phyloP scores from a whole-genome alignment of 2,888 invertebrate species.

The Graphium colonna region DNA sequence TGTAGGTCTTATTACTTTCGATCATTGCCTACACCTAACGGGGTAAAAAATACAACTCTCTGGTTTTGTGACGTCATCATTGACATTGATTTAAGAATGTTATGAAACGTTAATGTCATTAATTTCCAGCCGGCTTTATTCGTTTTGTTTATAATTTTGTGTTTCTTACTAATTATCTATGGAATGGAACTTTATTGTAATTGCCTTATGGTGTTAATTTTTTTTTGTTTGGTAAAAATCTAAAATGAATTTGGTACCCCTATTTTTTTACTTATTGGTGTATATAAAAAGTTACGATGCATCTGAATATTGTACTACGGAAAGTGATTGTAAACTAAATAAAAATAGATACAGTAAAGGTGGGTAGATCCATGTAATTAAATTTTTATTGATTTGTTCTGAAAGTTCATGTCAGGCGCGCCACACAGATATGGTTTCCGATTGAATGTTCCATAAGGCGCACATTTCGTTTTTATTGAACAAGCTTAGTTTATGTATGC shows the following conservation, averaged over 20 bases:
- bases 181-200: neutral
- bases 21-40: too few species aligned
- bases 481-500: too few species aligned
- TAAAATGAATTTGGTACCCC: neutral
- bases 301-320: slow-evolving; percentile 10
- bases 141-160: neutral
- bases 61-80: too few species aligned
- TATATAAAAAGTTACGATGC: slow-evolving; percentile 7
- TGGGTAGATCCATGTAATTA: neutral
- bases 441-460: too few species aligned
- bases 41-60: too few species aligned
- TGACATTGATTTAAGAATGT: too few species aligned
- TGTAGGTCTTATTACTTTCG: too few species aligned
- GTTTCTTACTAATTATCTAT: neutral
- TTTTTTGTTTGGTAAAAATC: neutral
- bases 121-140: neutral
- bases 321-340: slow-evolving; percentile 15
- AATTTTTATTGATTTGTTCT: neutral
- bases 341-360: slow-evolving; percentile 20
- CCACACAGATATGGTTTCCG: too few species aligned
- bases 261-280: slow-evolving; percentile 3
- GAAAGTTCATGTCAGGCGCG: too few species aligned
- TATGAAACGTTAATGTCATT: too few species aligned
- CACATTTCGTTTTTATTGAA: too few species aligned
- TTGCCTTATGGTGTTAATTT: neutral